Base-by-base conservation (phyloP, 2,113 vertebrate genomes). In the Bostrychus sinensis region DNA sequence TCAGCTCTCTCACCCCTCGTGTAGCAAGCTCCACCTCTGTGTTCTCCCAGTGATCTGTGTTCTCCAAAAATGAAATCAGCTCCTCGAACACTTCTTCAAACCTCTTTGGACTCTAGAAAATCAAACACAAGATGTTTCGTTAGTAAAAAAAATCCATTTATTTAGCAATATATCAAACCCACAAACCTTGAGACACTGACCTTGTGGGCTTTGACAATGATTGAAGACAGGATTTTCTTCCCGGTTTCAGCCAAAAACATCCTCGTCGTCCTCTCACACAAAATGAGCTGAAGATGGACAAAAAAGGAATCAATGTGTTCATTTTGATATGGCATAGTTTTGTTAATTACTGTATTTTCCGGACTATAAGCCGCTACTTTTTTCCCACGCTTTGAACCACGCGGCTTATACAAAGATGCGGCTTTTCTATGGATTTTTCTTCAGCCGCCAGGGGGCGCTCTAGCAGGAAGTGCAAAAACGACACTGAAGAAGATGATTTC, bases 41-140 rank as follows among this genome's bases (percentile, higher is more conserved):
- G 73, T 93, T 94, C 67, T 92, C 93, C 96, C 97, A 99, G 77
- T 97, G 94, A 74, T 98, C 95, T 0, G 93, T 90, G 57, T 95
- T 89, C 70, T 96, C 95, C 88, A 98, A 86, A 86, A 97, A 99
- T 73, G 77, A 61, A 54, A 98, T 96, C 95, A 98, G 95, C 86
- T 98, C 96, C 72, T 97, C 95, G 83, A 96, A 99, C 70, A 95
- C 94, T 46, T 97, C 96, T 85, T 97, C 96, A 82, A 99, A 99
- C 85, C 95, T 95, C 81, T 94, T 95, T 60, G 96, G 95, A 88
- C 92, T 98, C 97, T 99, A 87, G 26, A 71, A 61, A 20, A 66
- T 37, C 34, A 2, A 37, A 70, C 22, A 2, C n/a, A n/a, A 2
- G 0, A 1, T 23, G 0, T 30, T 38, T 62, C 9, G 28, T 4